These are phyloP conservation scores for Suncus etruscus DNA, from an alignment of 2,113 vertebrate species.

Conservation along the genomic window DNA sequence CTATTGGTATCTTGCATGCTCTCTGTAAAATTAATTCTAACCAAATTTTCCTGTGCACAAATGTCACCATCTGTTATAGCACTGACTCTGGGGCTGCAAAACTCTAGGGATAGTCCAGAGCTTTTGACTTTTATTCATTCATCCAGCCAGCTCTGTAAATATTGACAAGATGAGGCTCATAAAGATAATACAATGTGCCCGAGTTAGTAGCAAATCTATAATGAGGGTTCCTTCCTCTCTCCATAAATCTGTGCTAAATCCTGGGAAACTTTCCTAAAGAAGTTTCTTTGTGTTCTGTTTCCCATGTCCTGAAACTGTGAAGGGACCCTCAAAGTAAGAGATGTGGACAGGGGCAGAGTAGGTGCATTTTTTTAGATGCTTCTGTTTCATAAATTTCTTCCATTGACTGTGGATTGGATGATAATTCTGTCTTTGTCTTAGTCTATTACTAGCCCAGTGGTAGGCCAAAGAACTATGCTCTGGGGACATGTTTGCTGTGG, in stretches of 20 bases:
- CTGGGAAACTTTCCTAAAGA: constrained; percentile 69
- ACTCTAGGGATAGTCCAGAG: constrained; percentile 68
- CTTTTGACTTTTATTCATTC: constrained; percentile 58
- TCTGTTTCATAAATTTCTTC: constrained; percentile 28
- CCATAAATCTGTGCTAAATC: constrained; percentile 76
- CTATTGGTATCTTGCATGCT: constrained; percentile 55
- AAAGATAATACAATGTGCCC: constrained; percentile 80
- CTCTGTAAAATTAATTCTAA: constrained; percentile 38
- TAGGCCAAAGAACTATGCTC: not conserved
- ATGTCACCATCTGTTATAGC: constrained; percentile 53
- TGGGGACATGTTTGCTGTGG: not conserved
- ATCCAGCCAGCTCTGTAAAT: constrained; percentile 78
- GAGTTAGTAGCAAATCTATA: constrained; percentile 56
- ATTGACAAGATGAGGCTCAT: constrained; percentile 80
- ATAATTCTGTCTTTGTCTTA: not conserved
- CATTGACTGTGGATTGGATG: not conserved
- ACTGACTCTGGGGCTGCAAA: constrained; percentile 52
- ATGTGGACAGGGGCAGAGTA: not conserved
- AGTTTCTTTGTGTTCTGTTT: constrained; percentile 33
- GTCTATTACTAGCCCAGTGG: not conserved
- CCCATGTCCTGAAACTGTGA: not conserved
- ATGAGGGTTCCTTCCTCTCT: constrained; percentile 61
- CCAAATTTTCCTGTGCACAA: constrained; percentile 48
- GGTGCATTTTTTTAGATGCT: constrained; percentile 4
- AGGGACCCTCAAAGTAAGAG: not conserved